These are phyloP conservation scores for Armadillidium nasatum DNA, from an alignment of 1,140 invertebrate species.

Conservation along the genomic window DNA sequence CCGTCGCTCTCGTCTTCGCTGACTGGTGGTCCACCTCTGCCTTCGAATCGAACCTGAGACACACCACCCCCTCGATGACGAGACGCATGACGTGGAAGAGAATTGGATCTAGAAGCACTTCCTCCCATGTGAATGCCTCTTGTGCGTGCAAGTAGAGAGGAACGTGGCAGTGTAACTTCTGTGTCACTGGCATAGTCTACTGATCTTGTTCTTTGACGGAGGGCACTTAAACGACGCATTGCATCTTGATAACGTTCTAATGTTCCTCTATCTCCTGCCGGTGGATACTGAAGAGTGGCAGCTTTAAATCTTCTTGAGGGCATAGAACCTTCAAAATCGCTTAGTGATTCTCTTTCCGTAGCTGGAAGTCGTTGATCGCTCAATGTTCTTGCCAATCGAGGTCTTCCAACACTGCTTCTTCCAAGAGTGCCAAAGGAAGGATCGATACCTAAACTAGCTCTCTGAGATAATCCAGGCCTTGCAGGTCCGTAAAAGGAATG, in stretches of 20 bases:
- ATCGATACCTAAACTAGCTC: constrained; percentile 28
- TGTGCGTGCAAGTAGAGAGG: constrained; percentile 41
- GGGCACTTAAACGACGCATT: constrained; percentile 45
- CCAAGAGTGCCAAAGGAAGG: constrained; percentile 38
- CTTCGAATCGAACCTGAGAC: constrained; percentile 50
- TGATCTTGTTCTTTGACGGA: constrained; percentile 48
- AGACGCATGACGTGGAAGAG: constrained; percentile 58
- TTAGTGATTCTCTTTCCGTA: constrained; percentile 42
- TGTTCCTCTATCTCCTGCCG: constrained; percentile 38
- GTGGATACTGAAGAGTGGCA: constrained; percentile 44
- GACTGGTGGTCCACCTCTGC: constrained; percentile 51
- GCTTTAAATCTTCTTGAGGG: constrained; percentile 34
- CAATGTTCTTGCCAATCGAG: constrained; percentile 46
- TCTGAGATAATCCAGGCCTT: constrained; percentile 52
- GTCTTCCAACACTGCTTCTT: constrained; percentile 55
- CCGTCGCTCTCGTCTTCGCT: constrained; percentile 70
- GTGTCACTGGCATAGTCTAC: constrained; percentile 90
- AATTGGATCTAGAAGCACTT: constrained; percentile 53
- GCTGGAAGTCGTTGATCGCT: constrained; percentile 48
- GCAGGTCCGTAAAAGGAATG: constrained; percentile 66
- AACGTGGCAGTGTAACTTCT: constrained; percentile 62
- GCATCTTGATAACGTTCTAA: constrained; percentile 44
- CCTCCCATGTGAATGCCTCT: constrained; percentile 45
- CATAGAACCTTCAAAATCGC: constrained; percentile 43
- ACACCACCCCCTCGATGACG: constrained; percentile 60